A percentile compares a stretch with the other conserved stretches of the same genome.
phyloP scores from a whole-genome alignment of 2,113 vertebrate genomes.

The Scatophagus argus region DNA sequence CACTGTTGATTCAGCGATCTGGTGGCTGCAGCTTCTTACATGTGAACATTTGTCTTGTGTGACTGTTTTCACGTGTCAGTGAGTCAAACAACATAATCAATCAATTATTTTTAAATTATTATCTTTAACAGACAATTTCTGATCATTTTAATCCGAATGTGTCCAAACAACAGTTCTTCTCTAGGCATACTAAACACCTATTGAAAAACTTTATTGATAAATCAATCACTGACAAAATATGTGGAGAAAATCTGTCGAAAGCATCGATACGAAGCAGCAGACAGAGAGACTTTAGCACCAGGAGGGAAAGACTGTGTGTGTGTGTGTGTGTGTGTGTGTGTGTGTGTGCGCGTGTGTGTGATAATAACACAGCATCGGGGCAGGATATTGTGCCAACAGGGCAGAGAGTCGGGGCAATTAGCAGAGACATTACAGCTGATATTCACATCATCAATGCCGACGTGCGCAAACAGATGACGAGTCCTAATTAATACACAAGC shows the following conservation, averaged over 20 bases:
- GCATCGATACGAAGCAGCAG: neutral
- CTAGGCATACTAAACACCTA: neutral
- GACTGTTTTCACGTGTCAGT: too few species aligned
- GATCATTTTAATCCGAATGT: too few species aligned
- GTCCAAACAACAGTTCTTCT: neutral
- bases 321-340: slow-evolving; percentile 32
- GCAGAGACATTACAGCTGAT: slow-evolving; percentile 72
- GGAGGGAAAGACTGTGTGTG: neutral
- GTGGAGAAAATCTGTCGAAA: neutral
- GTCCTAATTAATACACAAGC: slow-evolving; percentile 72
- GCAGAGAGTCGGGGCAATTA: slow-evolving; percentile 70
- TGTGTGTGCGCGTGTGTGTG: slow-evolving; percentile 43
- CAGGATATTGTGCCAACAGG: slow-evolving; percentile 64
- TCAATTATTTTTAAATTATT: too few species aligned
- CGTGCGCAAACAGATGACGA: slow-evolving; percentile 74
- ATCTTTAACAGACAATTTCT: too few species aligned
- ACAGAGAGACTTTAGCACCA: neutral
- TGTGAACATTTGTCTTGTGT: too few species aligned
- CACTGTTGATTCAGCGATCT: too few species aligned
- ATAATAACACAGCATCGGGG: slow-evolving; percentile 43
- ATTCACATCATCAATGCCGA: slow-evolving; percentile 68
- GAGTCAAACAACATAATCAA: too few species aligned
- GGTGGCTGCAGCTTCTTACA: too few species aligned
- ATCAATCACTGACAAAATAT: neutral
- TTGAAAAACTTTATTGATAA: neutral